Evolutionary conservation across 2,888 invertebrate genomes (phyloP).

Genomic region (Pyrgus malvae): DNA sequence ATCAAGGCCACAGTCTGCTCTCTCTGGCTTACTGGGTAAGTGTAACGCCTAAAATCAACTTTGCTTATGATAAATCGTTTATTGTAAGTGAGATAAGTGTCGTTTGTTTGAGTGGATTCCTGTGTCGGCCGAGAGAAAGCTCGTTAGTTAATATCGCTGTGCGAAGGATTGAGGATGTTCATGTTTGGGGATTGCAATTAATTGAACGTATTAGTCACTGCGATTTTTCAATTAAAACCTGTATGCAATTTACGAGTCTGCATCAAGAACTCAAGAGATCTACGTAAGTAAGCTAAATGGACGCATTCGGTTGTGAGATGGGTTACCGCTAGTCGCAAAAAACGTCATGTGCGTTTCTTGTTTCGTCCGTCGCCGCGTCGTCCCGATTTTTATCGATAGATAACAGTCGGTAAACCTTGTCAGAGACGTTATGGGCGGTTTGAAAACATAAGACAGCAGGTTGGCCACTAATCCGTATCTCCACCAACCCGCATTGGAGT

Average conservation of each 20-base stretch:
- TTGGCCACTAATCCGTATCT: too few relatives aligned
- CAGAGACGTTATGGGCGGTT: too few relatives aligned
- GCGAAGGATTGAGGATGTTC: slow-evolving; percentile 58
- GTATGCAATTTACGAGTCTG: neutral
- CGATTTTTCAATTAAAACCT: slow-evolving; percentile 17
- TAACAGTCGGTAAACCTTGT: too few relatives aligned
- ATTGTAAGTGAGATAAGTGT: slow-evolving; percentile 77
- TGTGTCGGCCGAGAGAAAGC: slow-evolving; percentile 74
- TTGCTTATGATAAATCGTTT: slow-evolving; percentile 74
- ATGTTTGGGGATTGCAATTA: slow-evolving; percentile 41
- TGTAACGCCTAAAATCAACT: slow-evolving; percentile 75
- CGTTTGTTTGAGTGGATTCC: slow-evolving; percentile 71
- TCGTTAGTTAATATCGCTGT: slow-evolving; percentile 42
- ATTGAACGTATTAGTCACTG: slow-evolving; percentile 28
- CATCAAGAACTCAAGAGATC: too few relatives aligned
- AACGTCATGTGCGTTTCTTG: too few relatives aligned
- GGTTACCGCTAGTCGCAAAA: too few relatives aligned
- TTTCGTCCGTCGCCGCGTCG: too few relatives aligned
- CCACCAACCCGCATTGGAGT: too few relatives aligned
- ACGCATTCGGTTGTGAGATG: too few relatives aligned
- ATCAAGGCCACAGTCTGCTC: slow-evolving; percentile 74
- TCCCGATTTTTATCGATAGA: too few relatives aligned
- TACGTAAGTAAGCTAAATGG: too few relatives aligned
- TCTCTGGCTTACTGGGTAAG: slow-evolving; percentile 77
- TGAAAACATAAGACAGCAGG: too few relatives aligned